Evolutionary conservation across 2,113 vertebrate species (phyloP), one percentile per base, ranked within the genome.

Genomic region (Origma solitaria): DNA sequence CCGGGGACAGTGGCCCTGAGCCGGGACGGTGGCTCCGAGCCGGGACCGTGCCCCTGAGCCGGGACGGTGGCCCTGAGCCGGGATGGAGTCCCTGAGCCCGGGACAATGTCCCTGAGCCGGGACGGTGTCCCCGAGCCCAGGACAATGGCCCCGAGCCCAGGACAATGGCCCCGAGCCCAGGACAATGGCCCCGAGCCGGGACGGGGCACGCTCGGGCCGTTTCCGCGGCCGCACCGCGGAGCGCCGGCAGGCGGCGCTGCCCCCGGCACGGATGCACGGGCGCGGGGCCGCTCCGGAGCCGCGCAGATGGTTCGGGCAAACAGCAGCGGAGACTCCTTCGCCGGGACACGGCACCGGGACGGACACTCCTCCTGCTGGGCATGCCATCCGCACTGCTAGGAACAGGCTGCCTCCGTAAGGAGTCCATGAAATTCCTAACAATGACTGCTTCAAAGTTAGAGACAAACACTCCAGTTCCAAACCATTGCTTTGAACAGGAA

Each of bases 391-490:
- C 90, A 70, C 71, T 85, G 33, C 11, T 1, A 30, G 70, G 82
- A 44, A 80, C 68, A 78, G 21, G 45, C 64, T 21, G 5, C 19
- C 50, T 33, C 78, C 4, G 1, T 7, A 21, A 17, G 27, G 66
- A n/a, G 4, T 33, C n/a, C 10, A 31, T 47, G 42, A 58, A 69
- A 75, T 16, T 40, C 16, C 0, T 31, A 44, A 27, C 30, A 13
- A 25, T 1, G 7, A 38, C 11, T 15, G 28, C 45, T 53, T 35
- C 2, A 0, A 12, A 57, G 13, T 4, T 6, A 64, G 49, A 73
- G 25, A 38, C 19, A 44, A 85, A 18, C 2, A 25, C 45, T 85
- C 23, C n/a, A 57, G 60, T 1, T 62, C 53, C 78, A 72, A 24
- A 56, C 21, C 12, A 4, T 15, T 40, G 47, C 69, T 82, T 14